Percentiles rank a stretch among this genome's conserved stretches.
These are phyloP conservation scores for Diacarnus erythraeanus DNA, from an alignment of 37 sponge, comb jelly and placozoan genomes.

Conservation along the genomic window DNA sequence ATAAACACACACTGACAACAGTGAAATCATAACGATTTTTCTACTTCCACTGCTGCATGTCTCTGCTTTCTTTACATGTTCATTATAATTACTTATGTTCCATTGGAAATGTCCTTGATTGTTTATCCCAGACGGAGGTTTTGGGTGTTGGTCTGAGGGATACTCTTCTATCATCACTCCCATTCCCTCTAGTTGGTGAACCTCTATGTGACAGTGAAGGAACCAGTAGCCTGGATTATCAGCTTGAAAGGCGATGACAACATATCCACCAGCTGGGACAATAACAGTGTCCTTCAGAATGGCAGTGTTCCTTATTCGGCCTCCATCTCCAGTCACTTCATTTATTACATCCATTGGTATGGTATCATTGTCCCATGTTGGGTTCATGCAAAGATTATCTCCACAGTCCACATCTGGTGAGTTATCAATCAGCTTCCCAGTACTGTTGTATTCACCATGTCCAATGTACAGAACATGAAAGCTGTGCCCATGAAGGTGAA, in stretches of 20 bases:
- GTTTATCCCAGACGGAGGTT: conserved; percentile 10
- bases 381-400: neutral
- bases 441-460: conserved; percentile 46
- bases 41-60: too few species aligned
- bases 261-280: conserved; percentile 83
- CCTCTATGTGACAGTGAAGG: conserved; percentile 85
- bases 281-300: conserved; percentile 80
- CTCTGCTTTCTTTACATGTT: neutral
- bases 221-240: conserved; percentile 92
- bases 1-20: too few species aligned
- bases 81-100: neutral
- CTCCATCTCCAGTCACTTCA: neutral
- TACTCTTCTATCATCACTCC: conserved; percentile 61
- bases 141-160: neutral
- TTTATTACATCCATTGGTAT: neutral
- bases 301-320: neutral
- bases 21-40: too few species aligned
- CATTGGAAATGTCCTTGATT: conserved; percentile 12
- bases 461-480: conserved; percentile 73
- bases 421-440: neutral
- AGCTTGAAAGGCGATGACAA: conserved; percentile 58
- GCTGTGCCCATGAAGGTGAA: conserved; percentile 73
- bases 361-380: conserved; percentile 14
- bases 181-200: conserved; percentile 80
- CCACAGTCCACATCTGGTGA: conserved; percentile 38